Base-by-base conservation (phyloP, 2,113 vertebrate species). In the Solea solea region DNA sequence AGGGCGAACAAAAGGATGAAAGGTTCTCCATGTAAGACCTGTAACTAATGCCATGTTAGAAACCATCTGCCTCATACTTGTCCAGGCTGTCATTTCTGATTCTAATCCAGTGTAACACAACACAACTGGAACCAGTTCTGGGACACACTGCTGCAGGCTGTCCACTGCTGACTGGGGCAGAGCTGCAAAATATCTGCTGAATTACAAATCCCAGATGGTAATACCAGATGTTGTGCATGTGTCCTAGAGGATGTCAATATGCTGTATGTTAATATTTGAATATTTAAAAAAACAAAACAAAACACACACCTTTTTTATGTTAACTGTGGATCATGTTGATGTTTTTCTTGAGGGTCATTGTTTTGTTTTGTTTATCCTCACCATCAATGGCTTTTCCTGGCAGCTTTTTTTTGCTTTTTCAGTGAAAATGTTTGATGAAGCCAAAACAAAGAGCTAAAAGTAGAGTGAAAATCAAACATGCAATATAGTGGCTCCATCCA, bases 1-100 rank as follows among this genome's bases (percentile, higher is more conserved):
- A 93, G 92, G 90, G 89, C 51, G 76, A 81, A 80, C 73, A 89
- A 96, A 81, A 94, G 93, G 94, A 95, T 94, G 92, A 96, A 96
- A 95, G 93, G 89, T 90, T 94, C 94, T 94, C 91, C 91, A 92
- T 94, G 92, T 94, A 87, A 94, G 92, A 95, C 90, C 93, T 96
- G 94, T 95, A 96, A 97, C 93, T 94, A 95, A 96, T 94, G 95
- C 94, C 94, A 92, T 91, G 94, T 95, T 95, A 95, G 93, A 93
- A 95, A 93, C 94, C 95, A 96, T 95, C 96, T 96, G 96, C 94
- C 92, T 95, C 92, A 88, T 90, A 95, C 94, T 94, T 95, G 94
- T 96, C 94, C 92, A 85, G 94, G 93, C 94, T 96, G 95, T 96
- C 95, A 94, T 95, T 93, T 93, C 93, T 93, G 93, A 96, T 96